Base-by-base conservation (phyloP, 2,113 vertebrate species). In the Perca fluviatilis region DNA sequence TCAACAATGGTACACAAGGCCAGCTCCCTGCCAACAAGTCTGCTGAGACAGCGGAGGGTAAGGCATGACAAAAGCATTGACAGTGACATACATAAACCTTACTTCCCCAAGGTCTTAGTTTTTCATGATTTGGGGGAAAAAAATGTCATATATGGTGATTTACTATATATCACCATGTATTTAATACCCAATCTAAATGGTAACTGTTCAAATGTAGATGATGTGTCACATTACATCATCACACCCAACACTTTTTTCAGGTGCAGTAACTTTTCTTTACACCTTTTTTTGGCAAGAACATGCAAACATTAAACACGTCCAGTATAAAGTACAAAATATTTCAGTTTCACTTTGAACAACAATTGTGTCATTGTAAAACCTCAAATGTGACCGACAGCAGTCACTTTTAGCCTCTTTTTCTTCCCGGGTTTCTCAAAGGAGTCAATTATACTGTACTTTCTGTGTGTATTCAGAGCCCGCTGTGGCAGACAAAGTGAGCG, bases 1-100 rank as follows among this genome's bases (percentile, higher is more conserved):
- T 66, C 27, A 80, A 2, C 16, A 77, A 54, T 18, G 30, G 27
- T 30, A 49, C 5, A 1, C 82, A 54, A 77, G 36, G 66, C 9
- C 79, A 79, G 54, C 51, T 70, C 36, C 40, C 60, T 8, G 27
- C 79, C 49, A 79, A 50, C 79, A 93, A 84, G 84, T 65, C 79
- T 74, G 69, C 9, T 19, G 57, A 64, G 36, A 69, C 23, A 66
- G 62, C 78, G 18, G 46, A 80, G 13, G 86, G 88, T 91, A 69
- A 89, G 65, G 12, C 77, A 30, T 21, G 51, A 49, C 43, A 51
- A 9, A 63, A 49, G 19, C 23, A 33, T 1, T 27, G n/a, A 23
- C 27, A 74, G 27, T 14, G 36, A n/a, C 73, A 71, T 8, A n/a
- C 19, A n/a, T 16, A 19, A 10, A 3, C 10, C 40, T 43, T 43